A percentile compares a stretch with the other conserved stretches of the same genome.
These are phyloP conservation scores for Paraescarpia echinospica DNA, from an alignment of 1,140 invertebrate genomes.

Conservation along the genomic window DNA sequence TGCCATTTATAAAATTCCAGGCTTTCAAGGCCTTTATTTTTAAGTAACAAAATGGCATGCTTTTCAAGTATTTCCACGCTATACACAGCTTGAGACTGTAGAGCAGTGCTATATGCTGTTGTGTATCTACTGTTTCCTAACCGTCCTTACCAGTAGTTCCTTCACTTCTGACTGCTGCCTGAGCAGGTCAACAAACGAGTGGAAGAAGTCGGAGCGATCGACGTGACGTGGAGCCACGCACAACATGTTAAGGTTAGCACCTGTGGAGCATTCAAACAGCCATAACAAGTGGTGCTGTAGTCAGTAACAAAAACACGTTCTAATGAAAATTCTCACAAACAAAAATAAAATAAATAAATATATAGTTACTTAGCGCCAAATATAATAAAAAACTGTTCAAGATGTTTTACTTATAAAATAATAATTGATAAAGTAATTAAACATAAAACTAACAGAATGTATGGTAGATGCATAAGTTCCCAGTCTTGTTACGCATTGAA, in stretches of 20 bases:
- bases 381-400: too few relatives aligned
- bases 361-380: too few relatives aligned
- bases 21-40: too few relatives aligned
- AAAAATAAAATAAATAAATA: not conserved
- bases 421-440: too few relatives aligned
- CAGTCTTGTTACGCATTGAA: too few relatives aligned
- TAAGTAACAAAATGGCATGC: too few relatives aligned
- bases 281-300: not conserved
- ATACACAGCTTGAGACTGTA: not conserved
- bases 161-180: slow-evolving; percentile 85
- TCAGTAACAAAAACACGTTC: slow-evolving; percentile 42
- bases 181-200: slow-evolving; percentile 88
- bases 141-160: slow-evolving; percentile 72
- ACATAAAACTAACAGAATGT: too few relatives aligned
- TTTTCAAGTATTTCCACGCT: too few relatives aligned
- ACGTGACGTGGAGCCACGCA: slow-evolving; percentile 97
- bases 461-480: too few relatives aligned
- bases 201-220: slow-evolving; percentile 90
- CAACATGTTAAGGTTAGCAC: slow-evolving; percentile 98
- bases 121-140: slow-evolving; percentile 53
- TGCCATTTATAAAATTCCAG: too few relatives aligned
- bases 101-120: not conserved
- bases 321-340: slow-evolving; percentile 21
- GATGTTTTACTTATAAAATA: too few relatives aligned
- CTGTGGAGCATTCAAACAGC: slow-evolving; percentile 51